Base-by-base conservation (phyloP, 2,797 vertebrate genomes). In the Bryconaethiops microstoma region DNA sequence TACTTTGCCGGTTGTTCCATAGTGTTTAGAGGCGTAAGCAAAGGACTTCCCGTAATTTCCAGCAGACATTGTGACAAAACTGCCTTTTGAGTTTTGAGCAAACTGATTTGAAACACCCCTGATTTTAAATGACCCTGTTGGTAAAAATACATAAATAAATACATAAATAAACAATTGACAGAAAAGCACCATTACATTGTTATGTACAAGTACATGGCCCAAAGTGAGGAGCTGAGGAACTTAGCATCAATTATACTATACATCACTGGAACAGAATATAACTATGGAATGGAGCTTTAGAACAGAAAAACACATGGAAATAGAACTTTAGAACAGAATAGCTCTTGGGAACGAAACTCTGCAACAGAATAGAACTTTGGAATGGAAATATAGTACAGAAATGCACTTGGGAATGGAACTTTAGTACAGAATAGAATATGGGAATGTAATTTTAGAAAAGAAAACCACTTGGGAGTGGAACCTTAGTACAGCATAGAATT, bases 11-110 rank as follows among this genome's bases (percentile, higher is more conserved):
- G 88, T 91, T 48, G 88, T 89, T 35, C 91, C 89, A 0, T 93
- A 94, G 87, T 94, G 92, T 76, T 94, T 94, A 8, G 87, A 91
- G 39, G 95, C 95, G 5, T 88, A 94, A 0, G 93, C 93, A 89
- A 95, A 95, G 12, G 94, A 88, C 81, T 94, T 95, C 77, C 94
- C 95, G 69, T 95, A 95, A 87, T 95, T 95, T 80, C 94, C 95
- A 4, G 95, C 92, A 62, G 95, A 95, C 91, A 95, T 91, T 71
- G 94, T 95, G 76, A 95, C 93, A 87, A 95, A 94, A 80, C 68
- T 74, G 2, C 88, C 91, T 0, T 83, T 79, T 0, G 83, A 82
- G 73, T 87, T 92, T 80, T 82, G 87, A 62, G 92, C 91, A 76
- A 95, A 95, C 88, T 95, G 94, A 90, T 93, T 93, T 75, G 94